A percentile compares a stretch with the other conserved stretches of the same genome.
Evolutionary conservation across 2,888 invertebrate genomes (phyloP).

Genomic region (Hylaea fasciaria): DNA sequence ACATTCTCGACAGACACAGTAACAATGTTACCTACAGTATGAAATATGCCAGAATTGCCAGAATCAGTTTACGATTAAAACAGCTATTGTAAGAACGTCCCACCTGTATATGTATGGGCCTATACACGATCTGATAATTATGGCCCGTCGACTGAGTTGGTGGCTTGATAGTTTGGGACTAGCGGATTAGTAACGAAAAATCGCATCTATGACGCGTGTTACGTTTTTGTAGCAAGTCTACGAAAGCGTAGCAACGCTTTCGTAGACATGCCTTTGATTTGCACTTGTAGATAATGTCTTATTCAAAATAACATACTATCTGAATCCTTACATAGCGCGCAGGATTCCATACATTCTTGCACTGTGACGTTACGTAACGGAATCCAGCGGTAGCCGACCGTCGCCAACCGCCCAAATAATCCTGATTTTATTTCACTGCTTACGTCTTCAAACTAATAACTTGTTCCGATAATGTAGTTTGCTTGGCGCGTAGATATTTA

Average conservation of each 20-base stretch:
- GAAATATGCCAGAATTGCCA: neutral
- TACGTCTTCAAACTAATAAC: slow-evolving; percentile 28
- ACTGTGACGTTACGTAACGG: slow-evolving; percentile 32
- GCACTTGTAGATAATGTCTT: too few species aligned
- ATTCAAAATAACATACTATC: too few species aligned
- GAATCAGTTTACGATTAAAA: too few species aligned
- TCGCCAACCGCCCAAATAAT: slow-evolving; percentile 27
- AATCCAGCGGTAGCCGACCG: slow-evolving; percentile 26
- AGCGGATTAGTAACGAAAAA: too few species aligned
- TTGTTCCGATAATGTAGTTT: neutral
- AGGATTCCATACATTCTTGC: neutral
- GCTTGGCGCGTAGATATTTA: too few species aligned
- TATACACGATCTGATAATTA: too few species aligned
- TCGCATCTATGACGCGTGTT: neutral
- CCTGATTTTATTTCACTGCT: slow-evolving; percentile 38
- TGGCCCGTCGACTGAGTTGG: too few species aligned
- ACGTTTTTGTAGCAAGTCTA: neutral
- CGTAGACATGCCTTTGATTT: too few species aligned
- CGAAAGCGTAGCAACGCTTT: neutral
- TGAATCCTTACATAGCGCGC: too few species aligned
- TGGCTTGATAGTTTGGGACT: too few species aligned
- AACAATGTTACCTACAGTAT: neutral
- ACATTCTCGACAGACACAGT: slow-evolving; percentile 31
- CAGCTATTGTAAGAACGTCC: too few species aligned
- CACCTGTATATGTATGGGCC: too few species aligned